Conservation (phyloP, 2,888 invertebrate species). For the Drosophila birchii region DNA sequence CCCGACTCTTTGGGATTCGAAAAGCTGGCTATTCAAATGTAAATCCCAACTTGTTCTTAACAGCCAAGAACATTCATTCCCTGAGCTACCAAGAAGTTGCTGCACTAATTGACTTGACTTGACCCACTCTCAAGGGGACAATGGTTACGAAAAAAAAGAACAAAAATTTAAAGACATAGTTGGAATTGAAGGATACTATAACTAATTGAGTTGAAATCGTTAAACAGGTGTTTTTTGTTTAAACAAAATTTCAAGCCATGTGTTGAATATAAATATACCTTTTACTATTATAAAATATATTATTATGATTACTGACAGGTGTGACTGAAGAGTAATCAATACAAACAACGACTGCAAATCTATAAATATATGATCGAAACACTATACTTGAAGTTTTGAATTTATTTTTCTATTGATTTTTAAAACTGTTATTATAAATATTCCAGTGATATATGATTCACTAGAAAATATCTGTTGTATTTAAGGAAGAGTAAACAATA, state of each 20-base stretch:
- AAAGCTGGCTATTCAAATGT: conserved; percentile 59
- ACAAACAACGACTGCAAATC: not conserved
- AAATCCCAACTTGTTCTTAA: conserved; percentile 64
- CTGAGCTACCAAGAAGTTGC: conserved; percentile 19
- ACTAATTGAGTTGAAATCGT: not conserved
- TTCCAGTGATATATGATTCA: not conserved
- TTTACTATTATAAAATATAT: too few relatives aligned
- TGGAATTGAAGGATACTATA: not conserved
- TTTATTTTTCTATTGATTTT: not conserved
- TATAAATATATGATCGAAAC: not conserved
- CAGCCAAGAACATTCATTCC: conserved; percentile 41
- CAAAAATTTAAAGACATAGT: too few relatives aligned
- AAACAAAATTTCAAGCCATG: too few relatives aligned
- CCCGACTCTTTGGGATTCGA: conserved; percentile 32
- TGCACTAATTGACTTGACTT: conserved; percentile 16
- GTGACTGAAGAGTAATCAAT: not conserved
- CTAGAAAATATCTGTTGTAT: too few relatives aligned
- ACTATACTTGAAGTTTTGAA: not conserved
- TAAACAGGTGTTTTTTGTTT: not conserved
- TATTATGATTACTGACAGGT: not conserved
- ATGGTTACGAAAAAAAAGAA: not conserved
- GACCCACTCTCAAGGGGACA: conserved; percentile 20
- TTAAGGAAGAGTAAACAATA: too few relatives aligned
- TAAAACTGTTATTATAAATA: not conserved
- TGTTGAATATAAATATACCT: too few relatives aligned